Conservation (phyloP, 2,888 invertebrate genomes). For the Mayetiola destructor region DNA sequence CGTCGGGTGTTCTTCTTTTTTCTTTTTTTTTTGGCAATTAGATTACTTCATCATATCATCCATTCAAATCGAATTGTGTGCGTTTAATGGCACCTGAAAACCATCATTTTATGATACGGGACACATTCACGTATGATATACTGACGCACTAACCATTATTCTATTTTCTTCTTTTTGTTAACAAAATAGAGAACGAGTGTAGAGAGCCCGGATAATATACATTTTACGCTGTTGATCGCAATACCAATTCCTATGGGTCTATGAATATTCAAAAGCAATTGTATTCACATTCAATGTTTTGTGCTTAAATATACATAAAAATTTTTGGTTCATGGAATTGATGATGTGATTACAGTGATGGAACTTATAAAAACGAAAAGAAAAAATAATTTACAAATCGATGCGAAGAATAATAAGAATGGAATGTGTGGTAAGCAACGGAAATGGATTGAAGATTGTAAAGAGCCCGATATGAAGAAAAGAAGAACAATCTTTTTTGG, state of each 20-base stretch:
- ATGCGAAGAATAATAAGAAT: background rate
- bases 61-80: background rate
- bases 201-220: no score
- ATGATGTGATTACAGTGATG: background rate
- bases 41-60: background rate
- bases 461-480: background rate
- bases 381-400: background rate
- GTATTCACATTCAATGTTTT: background rate
- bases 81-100: background rate
- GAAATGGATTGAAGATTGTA: background rate
- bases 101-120: background rate
- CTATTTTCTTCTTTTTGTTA: background rate
- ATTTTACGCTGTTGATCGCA: no score
- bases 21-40: background rate
- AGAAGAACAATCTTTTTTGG: background rate
- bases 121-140: background rate
- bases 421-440: background rate
- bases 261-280: constrained; percentile 12
- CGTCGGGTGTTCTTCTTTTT: background rate
- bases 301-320: no score
- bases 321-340: background rate
- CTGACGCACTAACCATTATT: background rate
- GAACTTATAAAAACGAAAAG: background rate
- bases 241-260: background rate
- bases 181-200: no score